These are phyloP conservation scores for Hirudo medicinalis DNA, from an alignment of 1,140 invertebrate species.

Conservation along the genomic window DNA sequence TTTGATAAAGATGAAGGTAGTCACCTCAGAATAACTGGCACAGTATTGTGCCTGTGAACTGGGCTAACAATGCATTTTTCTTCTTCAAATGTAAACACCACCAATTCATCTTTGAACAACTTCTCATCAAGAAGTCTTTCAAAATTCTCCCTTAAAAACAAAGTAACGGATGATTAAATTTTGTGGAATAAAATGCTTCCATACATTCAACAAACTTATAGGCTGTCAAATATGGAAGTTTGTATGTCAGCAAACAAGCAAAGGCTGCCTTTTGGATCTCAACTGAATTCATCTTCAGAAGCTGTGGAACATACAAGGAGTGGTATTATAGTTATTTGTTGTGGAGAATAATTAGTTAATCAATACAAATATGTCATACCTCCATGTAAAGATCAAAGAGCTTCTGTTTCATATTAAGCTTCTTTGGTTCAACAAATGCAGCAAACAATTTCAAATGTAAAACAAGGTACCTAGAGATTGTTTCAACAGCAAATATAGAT, in stretches of 20 bases:
- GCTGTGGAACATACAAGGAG: constrained; percentile 40
- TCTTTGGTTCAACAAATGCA: constrained; percentile 64
- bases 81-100: constrained; percentile 59
- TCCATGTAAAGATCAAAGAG: constrained; percentile 57
- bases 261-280: constrained; percentile 69
- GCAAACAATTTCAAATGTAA: constrained; percentile 62
- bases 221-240: constrained; percentile 57
- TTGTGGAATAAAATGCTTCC: not conserved
- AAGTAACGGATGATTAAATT: constrained; percentile 5
- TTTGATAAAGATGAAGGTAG: not conserved
- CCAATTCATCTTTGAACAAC: constrained; percentile 68
- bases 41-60: constrained; percentile 59
- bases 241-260: constrained; percentile 70
- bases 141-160: constrained; percentile 48
- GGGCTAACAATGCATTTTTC: constrained; percentile 52
- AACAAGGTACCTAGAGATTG: constrained; percentile 47
- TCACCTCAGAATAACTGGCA: constrained; percentile 63
- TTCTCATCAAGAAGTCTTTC: constrained; percentile 68
- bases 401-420: constrained; percentile 59
- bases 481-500: not conserved
- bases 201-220: constrained; percentile 47
- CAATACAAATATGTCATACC: constrained; percentile 27
- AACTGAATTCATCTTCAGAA: constrained; percentile 61
- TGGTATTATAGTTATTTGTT: not conserved
- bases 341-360: not conserved